These are phyloP conservation scores for Lacanobia wlatinum DNA, from an alignment of 2,888 invertebrate species.

Conservation along the genomic window DNA sequence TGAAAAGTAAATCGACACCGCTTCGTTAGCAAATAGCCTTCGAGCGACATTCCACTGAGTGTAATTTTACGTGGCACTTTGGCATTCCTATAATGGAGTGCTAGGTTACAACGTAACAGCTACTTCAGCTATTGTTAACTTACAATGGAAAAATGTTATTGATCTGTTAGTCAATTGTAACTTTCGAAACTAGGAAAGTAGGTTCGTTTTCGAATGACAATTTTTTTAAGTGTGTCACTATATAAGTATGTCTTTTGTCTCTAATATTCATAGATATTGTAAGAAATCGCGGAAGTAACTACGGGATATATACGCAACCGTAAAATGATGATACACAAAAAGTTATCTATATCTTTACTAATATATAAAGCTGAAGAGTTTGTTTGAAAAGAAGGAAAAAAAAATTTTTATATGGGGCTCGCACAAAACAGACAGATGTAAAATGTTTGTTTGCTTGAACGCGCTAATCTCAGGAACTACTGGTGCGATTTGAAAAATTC, in stretches of 20 bases:
- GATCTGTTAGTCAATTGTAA: slow-evolving; percentile 7
- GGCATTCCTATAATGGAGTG: slow-evolving; percentile 5
- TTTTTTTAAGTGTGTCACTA: neutral
- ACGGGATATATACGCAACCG: neutral
- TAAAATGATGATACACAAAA: no score
- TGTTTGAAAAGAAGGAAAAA: no score
- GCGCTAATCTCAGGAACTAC: no score
- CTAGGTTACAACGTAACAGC: slow-evolving; percentile 13
- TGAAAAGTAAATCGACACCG: slow-evolving; percentile 40
- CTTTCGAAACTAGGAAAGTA: neutral
- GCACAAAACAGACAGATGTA: no score
- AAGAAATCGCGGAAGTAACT: neutral
- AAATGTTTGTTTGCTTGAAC: no score
- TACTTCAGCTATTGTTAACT: slow-evolving; percentile 6
- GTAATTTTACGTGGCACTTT: slow-evolving; percentile 11
- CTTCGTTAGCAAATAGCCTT: neutral
- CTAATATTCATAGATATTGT: neutral
- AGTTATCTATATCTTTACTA: no score
- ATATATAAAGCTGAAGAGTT: no score
- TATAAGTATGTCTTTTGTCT: neutral
- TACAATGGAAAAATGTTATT: neutral
- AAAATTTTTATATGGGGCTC: no score
- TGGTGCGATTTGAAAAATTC: no score
- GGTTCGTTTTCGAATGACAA: slow-evolving; percentile 8
- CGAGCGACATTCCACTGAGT: slow-evolving; percentile 16